These are phyloP conservation scores for Leptinotarsa defecta DNA, from an alignment of 1,140 invertebrate genomes.

Conservation along the genomic window DNA sequence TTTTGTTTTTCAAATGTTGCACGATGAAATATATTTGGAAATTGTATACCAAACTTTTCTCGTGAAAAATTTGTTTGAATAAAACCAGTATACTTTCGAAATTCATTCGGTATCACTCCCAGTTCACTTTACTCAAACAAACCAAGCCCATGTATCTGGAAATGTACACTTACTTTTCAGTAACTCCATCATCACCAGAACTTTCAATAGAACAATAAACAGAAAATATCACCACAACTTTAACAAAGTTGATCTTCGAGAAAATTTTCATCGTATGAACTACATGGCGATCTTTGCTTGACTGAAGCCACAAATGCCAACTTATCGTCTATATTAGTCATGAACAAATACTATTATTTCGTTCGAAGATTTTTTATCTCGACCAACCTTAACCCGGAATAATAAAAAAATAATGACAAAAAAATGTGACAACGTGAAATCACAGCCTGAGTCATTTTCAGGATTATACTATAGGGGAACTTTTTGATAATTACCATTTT, in stretches of 20 bases:
- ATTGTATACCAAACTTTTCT: no score
- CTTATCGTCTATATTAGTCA: slow-evolving; percentile 18
- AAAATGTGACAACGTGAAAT: background rate
- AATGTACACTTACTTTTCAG: background rate
- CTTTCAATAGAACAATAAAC: slow-evolving; percentile 22
- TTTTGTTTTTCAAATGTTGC: no score
- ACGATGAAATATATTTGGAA: no score
- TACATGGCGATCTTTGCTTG: slow-evolving; percentile 27
- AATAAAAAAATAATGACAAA: background rate
- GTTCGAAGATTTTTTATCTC: background rate
- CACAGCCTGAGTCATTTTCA: background rate
- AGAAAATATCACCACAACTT: slow-evolving; percentile 22
- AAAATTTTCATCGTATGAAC: slow-evolving; percentile 25
- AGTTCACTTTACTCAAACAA: slow-evolving; percentile 2
- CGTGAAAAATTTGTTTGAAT: no score
- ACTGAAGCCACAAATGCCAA: slow-evolving; percentile 27
- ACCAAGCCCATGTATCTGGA: background rate
- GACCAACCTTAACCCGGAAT: background rate
- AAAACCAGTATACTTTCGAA: no score
- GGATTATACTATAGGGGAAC: no score
- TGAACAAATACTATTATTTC: slow-evolving; percentile 15
- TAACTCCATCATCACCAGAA: slow-evolving; percentile 10
- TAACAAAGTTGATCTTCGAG: slow-evolving; percentile 8
- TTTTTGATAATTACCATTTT: no score
- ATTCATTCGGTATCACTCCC: background rate